A percentile compares a stretch with the other conserved stretches of the same genome.
phyloP scores from a whole-genome alignment of 1,140 invertebrate species.

The Drosophila sucinea region DNA sequence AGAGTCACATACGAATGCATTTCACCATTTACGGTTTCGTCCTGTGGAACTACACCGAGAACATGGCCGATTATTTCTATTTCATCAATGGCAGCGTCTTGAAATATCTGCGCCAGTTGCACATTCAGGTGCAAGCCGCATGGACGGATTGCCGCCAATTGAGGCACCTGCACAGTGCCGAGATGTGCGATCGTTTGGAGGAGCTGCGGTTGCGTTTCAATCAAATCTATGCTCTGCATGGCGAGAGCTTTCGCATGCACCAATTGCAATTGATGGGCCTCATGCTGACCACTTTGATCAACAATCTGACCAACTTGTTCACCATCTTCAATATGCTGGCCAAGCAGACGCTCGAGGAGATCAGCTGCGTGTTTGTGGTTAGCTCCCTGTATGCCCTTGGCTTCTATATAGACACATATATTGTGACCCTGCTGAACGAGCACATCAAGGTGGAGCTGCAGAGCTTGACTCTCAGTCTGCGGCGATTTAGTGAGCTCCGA shows the following conservation, averaged over 20 bases:
- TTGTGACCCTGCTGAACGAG: conserved; percentile 68
- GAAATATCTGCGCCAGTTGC: conserved; percentile 60
- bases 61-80: conserved; percentile 78
- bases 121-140: conserved; percentile 40
- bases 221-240: conserved; percentile 57
- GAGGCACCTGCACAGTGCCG: conserved; percentile 16
- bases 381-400: conserved; percentile 57
- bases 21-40: conserved; percentile 74
- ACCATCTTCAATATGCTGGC: conserved; percentile 70
- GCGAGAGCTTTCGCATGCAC: conserved; percentile 59
- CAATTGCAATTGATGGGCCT: conserved; percentile 71
- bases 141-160: conserved; percentile 17
- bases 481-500: conserved; percentile 44
- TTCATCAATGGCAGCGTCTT: conserved; percentile 63
- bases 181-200: conserved; percentile 56
- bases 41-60: conserved; percentile 76
- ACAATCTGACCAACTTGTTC: conserved; percentile 72
- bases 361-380: conserved; percentile 52
- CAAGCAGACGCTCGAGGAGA: conserved; percentile 45
- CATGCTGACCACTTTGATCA: conserved; percentile 70
- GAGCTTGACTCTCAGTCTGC: conserved; percentile 44
- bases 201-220: conserved; percentile 35
- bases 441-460: conserved; percentile 60
- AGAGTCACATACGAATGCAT: conserved; percentile 45
- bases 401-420: conserved; percentile 74